Percentiles rank a stretch among this genome's conserved stretches.
Evolutionary conservation across 2,797 vertebrate species (phyloP).

Genomic region (Poliocrania exsul): DNA sequence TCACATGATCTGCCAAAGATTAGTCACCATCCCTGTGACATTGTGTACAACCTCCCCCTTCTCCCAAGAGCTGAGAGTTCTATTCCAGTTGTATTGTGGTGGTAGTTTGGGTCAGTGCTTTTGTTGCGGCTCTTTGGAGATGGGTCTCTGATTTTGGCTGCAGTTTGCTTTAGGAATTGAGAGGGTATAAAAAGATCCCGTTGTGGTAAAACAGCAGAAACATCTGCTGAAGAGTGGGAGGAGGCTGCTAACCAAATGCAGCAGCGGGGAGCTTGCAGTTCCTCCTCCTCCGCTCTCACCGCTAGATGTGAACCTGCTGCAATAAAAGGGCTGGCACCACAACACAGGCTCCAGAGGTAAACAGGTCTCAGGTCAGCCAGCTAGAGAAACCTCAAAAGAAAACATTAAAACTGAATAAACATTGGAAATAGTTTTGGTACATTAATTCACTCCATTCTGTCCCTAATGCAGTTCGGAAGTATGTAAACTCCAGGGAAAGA

Average conservation of each 20-base stretch:
- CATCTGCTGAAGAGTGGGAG: conserved; percentile 48
- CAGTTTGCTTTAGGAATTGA: conserved; percentile 18
- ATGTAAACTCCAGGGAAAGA: background rate
- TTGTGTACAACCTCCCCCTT: background rate
- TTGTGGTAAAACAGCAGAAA: conserved; percentile 50
- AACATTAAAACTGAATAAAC: background rate
- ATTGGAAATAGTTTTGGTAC: background rate
- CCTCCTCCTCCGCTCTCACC: background rate
- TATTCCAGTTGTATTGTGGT: conserved; percentile 8
- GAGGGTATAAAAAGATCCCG: conserved; percentile 26
- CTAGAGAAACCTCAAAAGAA: conserved; percentile 28
- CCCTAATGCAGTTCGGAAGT: background rate
- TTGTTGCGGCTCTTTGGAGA: conserved; percentile 32
- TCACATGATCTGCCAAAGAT: conserved; percentile 64
- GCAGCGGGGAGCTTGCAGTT: conserved; percentile 33
- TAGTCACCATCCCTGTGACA: conserved; percentile 35
- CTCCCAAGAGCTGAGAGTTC: background rate
- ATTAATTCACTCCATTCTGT: background rate
- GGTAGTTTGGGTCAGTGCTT: conserved; percentile 19
- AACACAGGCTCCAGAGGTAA: background rate
- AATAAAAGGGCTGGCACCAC: conserved; percentile 32
- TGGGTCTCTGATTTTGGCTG: background rate
- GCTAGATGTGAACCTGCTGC: conserved; percentile 11
- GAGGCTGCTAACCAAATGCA: conserved; percentile 4
- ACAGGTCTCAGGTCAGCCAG: background rate